Percentiles rank a stretch among this genome's conserved stretches.
Conservation (phyloP, 2,797 vertebrate species). For the Triplophysa bombifrons region DNA sequence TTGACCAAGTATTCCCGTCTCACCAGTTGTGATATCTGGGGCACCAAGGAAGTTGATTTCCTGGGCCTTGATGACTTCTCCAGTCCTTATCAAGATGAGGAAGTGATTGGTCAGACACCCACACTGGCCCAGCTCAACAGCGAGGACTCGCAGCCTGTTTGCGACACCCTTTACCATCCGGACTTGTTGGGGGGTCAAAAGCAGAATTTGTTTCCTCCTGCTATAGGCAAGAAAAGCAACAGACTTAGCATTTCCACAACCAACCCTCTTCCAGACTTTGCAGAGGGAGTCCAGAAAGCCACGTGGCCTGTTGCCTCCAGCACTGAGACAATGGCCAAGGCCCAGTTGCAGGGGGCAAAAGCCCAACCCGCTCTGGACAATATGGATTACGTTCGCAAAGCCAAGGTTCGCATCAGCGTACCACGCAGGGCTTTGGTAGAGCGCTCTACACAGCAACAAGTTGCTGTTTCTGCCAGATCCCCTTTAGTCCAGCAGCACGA, state of each 20-base stretch:
- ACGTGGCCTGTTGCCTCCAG: slow-evolving; percentile 87
- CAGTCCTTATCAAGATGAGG: slow-evolving; percentile 97
- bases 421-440: slow-evolving; percentile 73
- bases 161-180: slow-evolving; percentile 89
- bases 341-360: slow-evolving; percentile 73
- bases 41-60: slow-evolving; percentile 99
- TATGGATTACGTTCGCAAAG: slow-evolving; percentile 94
- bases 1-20: slow-evolving; percentile 97
- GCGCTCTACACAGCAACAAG: slow-evolving; percentile 66
- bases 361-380: slow-evolving; percentile 56
- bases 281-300: slow-evolving; percentile 89
- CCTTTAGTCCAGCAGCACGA: slow-evolving; percentile 68
- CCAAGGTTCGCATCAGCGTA: slow-evolving; percentile 89
- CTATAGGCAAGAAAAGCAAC: slow-evolving; percentile 76
- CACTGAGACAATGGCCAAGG: slow-evolving; percentile 88
- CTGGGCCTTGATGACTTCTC: slow-evolving; percentile 97
- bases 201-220: slow-evolving; percentile 72
- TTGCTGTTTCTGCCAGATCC: slow-evolving; percentile 72
- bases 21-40: slow-evolving; percentile 98
- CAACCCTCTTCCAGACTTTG: slow-evolving; percentile 75
- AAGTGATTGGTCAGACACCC: slow-evolving; percentile 94
- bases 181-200: slow-evolving; percentile 82
- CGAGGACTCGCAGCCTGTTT: slow-evolving; percentile 95
- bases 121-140: slow-evolving; percentile 97
- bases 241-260: slow-evolving; percentile 59